These are phyloP conservation scores for Bagarius yarrelli DNA, from an alignment of 2,113 vertebrate species.

Conservation along the genomic window DNA sequence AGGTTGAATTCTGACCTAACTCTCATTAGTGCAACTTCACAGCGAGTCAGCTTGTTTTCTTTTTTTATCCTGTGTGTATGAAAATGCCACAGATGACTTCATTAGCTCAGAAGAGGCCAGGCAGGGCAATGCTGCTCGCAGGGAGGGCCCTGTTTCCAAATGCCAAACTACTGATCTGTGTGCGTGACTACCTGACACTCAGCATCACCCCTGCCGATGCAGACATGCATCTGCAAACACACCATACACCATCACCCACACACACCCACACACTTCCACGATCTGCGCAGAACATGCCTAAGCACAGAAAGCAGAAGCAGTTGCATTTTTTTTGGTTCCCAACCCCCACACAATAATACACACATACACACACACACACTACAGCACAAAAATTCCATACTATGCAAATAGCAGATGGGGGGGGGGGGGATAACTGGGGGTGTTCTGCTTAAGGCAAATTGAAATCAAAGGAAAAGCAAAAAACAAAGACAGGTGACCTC, in stretches of 20 bases:
- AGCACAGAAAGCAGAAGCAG: neutral
- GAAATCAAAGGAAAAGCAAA: conserved; percentile 34
- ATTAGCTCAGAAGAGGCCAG: conserved; percentile 45
- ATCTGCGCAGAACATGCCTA: neutral
- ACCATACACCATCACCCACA: conserved; percentile 3
- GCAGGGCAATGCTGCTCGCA: conserved; percentile 30
- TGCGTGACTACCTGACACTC: conserved; percentile 32
- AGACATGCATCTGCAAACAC: conserved; percentile 15
- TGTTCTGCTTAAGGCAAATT: conserved; percentile 22
- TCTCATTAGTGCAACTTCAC: conserved; percentile 45
- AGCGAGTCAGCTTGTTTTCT: conserved; percentile 23
- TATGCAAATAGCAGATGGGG: conserved; percentile 39
- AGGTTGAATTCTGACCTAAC: conserved; percentile 44
- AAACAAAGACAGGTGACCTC: conserved; percentile 51
- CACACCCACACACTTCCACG: neutral
- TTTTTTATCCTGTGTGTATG: conserved; percentile 26
- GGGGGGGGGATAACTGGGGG: conserved; percentile 15
- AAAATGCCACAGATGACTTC: conserved; percentile 52
- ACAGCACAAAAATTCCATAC: conserved; percentile 19
- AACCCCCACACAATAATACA: conserved; percentile 12
- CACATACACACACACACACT: conserved; percentile 15
- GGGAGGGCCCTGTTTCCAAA: conserved; percentile 45
- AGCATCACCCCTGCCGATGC: conserved; percentile 20
- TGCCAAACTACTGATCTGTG: conserved; percentile 50
- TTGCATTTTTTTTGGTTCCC: neutral